Evolutionary conservation across 2,113 vertebrate genomes (phyloP).

Genomic region (Platichthys stellatus): DNA sequence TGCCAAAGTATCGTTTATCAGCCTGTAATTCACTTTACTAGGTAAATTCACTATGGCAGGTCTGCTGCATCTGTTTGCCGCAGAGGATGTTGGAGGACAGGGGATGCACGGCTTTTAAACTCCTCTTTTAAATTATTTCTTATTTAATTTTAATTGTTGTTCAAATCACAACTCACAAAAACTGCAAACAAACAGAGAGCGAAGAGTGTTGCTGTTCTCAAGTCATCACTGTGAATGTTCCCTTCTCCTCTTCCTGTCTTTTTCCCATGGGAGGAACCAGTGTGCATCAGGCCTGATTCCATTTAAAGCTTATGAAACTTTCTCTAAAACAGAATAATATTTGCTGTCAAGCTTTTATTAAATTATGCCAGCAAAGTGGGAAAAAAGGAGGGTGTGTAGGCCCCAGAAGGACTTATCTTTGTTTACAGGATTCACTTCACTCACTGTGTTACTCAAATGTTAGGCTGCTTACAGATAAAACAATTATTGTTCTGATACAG

Average conservation of each 20-base stretch:
- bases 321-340: slow-evolving; percentile 73
- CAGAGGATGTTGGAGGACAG: slow-evolving; percentile 34
- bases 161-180: slow-evolving; percentile 11
- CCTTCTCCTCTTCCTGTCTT: slow-evolving; percentile 38
- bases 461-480: slow-evolving; percentile 3
- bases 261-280: slow-evolving; percentile 51
- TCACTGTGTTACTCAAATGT: neutral
- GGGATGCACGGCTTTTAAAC: neutral
- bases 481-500: neutral
- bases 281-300: slow-evolving; percentile 67
- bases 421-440: slow-evolving; percentile 35
- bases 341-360: slow-evolving; percentile 75
- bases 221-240: slow-evolving; percentile 8
- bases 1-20: slow-evolving; percentile 82
- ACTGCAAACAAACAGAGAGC: slow-evolving; percentile 28
- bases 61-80: slow-evolving; percentile 67
- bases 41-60: slow-evolving; percentile 76
- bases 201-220: slow-evolving; percentile 16
- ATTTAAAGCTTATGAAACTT: slow-evolving; percentile 69
- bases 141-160: neutral
- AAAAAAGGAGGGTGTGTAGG: slow-evolving; percentile 24
- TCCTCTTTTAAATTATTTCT: too few relatives aligned
- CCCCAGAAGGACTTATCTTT: slow-evolving; percentile 17
- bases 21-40: slow-evolving; percentile 80
- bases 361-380: slow-evolving; percentile 57